These are phyloP conservation scores for Glaucopsyche alexis DNA, from an alignment of 2,888 invertebrate species.

Conservation along the genomic window DNA sequence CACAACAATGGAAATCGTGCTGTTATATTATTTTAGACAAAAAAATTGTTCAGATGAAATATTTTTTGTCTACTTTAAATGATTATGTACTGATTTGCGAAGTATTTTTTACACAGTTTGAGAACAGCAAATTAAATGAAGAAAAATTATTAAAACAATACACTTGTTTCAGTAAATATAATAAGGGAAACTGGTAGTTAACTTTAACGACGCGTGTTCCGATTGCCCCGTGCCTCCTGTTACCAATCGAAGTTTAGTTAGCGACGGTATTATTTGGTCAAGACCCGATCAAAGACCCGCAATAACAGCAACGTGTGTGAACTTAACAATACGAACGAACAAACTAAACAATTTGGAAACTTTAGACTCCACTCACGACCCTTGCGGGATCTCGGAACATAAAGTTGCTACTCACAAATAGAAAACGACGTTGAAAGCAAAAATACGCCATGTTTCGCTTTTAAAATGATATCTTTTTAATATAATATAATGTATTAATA, in stretches of 20 bases:
- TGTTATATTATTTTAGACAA: too few relatives aligned
- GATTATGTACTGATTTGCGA: background rate
- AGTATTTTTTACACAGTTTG: too few relatives aligned
- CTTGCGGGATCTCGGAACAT: conserved; percentile 14
- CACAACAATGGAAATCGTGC: too few relatives aligned
- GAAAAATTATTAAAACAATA: background rate
- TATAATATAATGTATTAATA: too few relatives aligned
- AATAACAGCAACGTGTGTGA: conserved; percentile 13
- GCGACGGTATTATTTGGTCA: conserved; percentile 1
- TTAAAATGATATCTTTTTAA: conserved; percentile 5
- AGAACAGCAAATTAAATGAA: background rate
- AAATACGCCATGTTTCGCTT: background rate
- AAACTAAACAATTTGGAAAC: conserved; percentile 23
- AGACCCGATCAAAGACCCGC: conserved; percentile 4
- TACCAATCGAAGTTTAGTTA: background rate
- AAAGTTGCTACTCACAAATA: conserved; percentile 23
- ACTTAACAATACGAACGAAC: conserved; percentile 20
- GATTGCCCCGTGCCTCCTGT: too few relatives aligned
- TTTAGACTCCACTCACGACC: conserved; percentile 24
- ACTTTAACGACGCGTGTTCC: background rate
- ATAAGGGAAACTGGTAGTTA: background rate
- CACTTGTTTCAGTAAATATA: background rate
- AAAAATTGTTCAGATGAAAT: too few relatives aligned
- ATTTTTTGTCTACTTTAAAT: too few relatives aligned
- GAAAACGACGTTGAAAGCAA: conserved; percentile 16